Percentiles rank a stretch among this genome's conserved stretches.
phyloP scores from a whole-genome alignment of 1,140 invertebrate genomes.

The Pseudomyrmex sp. region DNA sequence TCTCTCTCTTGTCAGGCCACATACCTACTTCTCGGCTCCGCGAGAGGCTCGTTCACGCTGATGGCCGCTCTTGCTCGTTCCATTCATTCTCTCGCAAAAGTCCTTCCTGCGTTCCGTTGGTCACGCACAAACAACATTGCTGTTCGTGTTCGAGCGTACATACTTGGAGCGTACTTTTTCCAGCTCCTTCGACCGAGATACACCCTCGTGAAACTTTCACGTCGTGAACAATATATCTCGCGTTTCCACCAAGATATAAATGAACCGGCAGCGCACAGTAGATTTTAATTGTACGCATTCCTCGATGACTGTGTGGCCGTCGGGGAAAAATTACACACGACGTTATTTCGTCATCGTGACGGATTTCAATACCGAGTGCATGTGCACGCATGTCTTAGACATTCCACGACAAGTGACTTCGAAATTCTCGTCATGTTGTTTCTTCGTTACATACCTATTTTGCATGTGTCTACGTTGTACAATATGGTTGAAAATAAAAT shows the following conservation, averaged over 20 bases:
- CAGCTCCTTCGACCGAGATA: not conserved
- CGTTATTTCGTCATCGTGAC: too few relatives aligned
- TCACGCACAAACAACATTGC: constrained; percentile 36
- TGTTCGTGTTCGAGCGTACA: not conserved
- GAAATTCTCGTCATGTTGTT: too few relatives aligned
- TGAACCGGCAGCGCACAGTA: not conserved
- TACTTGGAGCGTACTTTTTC: not conserved
- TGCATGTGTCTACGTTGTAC: too few relatives aligned
- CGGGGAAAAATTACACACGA: too few relatives aligned
- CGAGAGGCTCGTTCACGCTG: constrained; percentile 9
- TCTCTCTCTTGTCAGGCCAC: not conserved
- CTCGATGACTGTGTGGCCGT: too few relatives aligned
- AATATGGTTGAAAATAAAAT: too few relatives aligned
- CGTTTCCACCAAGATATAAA: not conserved
- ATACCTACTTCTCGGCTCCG: constrained; percentile 15
- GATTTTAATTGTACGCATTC: too few relatives aligned
- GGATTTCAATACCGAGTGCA: too few relatives aligned
- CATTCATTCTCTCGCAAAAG: constrained; percentile 48
- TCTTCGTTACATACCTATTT: too few relatives aligned
- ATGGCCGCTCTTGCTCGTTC: constrained; percentile 34
- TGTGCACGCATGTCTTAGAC: too few relatives aligned
- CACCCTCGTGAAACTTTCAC: too few relatives aligned
- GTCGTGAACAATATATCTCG: not conserved
- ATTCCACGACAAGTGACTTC: too few relatives aligned
- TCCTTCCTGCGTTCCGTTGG: not conserved